Percentiles rank a stretch among this genome's conserved stretches.
These are phyloP conservation scores for Celastrina argiolus DNA, from an alignment of 2,888 invertebrate species.

Conservation along the genomic window DNA sequence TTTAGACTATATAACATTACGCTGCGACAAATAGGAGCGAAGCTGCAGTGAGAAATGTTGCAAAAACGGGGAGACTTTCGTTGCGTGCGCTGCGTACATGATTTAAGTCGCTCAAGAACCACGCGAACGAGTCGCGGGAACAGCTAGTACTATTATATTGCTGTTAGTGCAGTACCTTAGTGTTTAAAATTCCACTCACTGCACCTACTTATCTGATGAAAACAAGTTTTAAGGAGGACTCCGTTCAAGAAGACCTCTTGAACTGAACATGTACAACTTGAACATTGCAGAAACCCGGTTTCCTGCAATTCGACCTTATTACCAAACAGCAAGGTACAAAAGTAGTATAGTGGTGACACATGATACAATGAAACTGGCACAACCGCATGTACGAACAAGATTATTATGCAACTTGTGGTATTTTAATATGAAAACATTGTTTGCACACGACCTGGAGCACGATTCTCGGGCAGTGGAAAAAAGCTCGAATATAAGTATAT, in stretches of 20 bases:
- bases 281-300: not conserved
- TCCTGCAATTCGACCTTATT: not conserved
- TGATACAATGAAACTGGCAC: not conserved
- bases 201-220: not conserved
- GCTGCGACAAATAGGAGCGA: too few relatives aligned
- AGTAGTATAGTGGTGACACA: not conserved
- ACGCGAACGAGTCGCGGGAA: too few relatives aligned
- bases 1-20: too few relatives aligned
- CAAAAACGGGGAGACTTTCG: too few relatives aligned
- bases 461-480: too few relatives aligned
- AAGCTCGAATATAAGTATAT: too few relatives aligned
- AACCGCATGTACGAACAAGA: not conserved
- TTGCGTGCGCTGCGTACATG: too few relatives aligned
- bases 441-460: not conserved
- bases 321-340: not conserved
- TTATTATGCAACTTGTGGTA: not conserved
- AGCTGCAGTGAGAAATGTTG: too few relatives aligned
- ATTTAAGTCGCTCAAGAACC: too few relatives aligned
- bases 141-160: too few relatives aligned
- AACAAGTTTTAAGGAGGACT: not conserved
- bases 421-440: not conserved
- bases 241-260: not conserved
- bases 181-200: not conserved
- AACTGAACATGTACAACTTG: not conserved
- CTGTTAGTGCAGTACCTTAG: too few relatives aligned